phyloP scores from a whole-genome alignment of 2,113 vertebrate species.

The Micromys minutus region DNA sequence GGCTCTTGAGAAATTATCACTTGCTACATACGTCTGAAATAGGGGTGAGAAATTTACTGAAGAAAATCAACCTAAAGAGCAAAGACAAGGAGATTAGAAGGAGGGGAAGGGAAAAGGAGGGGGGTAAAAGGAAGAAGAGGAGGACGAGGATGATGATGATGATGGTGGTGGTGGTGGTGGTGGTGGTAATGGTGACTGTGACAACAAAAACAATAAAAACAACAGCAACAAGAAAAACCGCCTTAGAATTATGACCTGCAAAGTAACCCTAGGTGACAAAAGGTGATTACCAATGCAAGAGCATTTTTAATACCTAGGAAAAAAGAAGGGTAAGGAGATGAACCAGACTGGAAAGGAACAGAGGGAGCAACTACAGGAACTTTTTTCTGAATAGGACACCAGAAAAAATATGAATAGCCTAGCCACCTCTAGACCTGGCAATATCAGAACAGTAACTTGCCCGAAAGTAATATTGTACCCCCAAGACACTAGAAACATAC shows the following conservation, averaged over 20 bases:
- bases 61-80: slow-evolving; percentile 92
- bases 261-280: slow-evolving; percentile 93
- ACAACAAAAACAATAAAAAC: not conserved
- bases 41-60: slow-evolving; percentile 92
- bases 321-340: slow-evolving; percentile 99
- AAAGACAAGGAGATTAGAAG: slow-evolving; percentile 63
- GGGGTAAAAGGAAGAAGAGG: too few relatives aligned
- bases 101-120: not conserved
- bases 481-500: slow-evolving; percentile 94
- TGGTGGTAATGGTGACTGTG: too few relatives aligned
- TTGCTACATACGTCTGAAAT: slow-evolving; percentile 94
- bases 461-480: slow-evolving; percentile 88
- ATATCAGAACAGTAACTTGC: slow-evolving; percentile 80
- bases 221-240: slow-evolving; percentile 78
- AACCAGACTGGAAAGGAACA: slow-evolving; percentile 96
- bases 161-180: fast-evolving
- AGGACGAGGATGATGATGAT: fast-evolving
- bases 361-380: slow-evolving; percentile 92
- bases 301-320: slow-evolving; percentile 94
- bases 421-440: slow-evolving; percentile 93
- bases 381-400: slow-evolving; percentile 93
- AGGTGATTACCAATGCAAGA: slow-evolving; percentile 97
- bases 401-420: slow-evolving; percentile 96
- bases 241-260: slow-evolving; percentile 97
- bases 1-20: slow-evolving; percentile 96